A percentile compares a stretch with the other conserved stretches of the same genome.
Evolutionary conservation across 2,797 vertebrate species (phyloP).

Genomic region (Macropodus opercularis): DNA sequence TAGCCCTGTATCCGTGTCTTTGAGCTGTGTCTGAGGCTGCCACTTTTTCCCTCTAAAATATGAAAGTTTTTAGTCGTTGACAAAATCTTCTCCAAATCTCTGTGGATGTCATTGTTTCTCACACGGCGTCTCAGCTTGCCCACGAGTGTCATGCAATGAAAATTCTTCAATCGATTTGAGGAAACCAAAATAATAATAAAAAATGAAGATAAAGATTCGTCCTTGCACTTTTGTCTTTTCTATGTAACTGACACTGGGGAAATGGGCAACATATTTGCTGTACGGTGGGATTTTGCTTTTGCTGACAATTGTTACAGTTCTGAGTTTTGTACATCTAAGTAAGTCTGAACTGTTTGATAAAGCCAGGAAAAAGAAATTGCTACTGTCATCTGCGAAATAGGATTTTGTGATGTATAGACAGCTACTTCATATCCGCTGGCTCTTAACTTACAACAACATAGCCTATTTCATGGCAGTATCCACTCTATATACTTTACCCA

Average conservation of each 20-base stretch:
- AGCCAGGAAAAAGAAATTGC: conserved; percentile 54
- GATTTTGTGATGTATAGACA: conserved; percentile 45
- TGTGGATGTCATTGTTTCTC: conserved; percentile 48
- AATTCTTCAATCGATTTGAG: conserved; percentile 60
- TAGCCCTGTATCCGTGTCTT: conserved; percentile 75
- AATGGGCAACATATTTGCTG: conserved; percentile 62
- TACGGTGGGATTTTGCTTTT: conserved; percentile 58
- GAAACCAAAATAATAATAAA: neutral
- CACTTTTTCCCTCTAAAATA: conserved; percentile 49
- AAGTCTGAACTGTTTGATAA: conserved; percentile 54
- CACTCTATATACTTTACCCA: conserved; percentile 20
- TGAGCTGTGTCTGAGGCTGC: conserved; percentile 64
- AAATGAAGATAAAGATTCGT: conserved; percentile 46
- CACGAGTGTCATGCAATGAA: conserved; percentile 57
- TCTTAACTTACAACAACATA: conserved; percentile 37
- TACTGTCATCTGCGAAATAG: conserved; percentile 57
- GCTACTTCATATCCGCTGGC: conserved; percentile 38
- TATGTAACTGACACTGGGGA: conserved; percentile 57
- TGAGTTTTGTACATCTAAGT: conserved; percentile 49
- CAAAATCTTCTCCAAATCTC: conserved; percentile 51
- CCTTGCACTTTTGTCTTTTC: conserved; percentile 50
- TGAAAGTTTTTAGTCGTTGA: conserved; percentile 36
- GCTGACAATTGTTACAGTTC: conserved; percentile 67
- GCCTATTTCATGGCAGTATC: conserved; percentile 18
- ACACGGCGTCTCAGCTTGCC: conserved; percentile 32